phyloP scores from a whole-genome alignment of 2,888 invertebrate species.

The Ceramica pisi region DNA sequence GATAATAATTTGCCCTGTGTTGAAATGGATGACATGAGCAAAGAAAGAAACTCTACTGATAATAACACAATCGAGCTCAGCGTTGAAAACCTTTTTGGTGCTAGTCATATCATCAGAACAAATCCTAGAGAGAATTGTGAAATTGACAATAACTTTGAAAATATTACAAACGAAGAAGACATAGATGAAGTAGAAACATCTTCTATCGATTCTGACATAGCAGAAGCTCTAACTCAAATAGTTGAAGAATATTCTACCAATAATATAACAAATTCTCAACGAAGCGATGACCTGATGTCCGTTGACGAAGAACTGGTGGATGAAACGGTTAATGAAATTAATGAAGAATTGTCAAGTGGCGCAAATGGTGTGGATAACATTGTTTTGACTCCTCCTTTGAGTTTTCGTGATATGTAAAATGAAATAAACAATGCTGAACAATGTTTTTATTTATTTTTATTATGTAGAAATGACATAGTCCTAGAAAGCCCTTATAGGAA shows the following conservation, averaged over 20 bases:
- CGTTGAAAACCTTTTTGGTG: not conserved
- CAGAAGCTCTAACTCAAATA: conserved; percentile 83
- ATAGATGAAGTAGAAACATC: conserved; percentile 44
- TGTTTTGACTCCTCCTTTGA: conserved; percentile 81
- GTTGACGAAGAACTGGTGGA: conserved; percentile 78
- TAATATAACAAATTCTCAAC: conserved; percentile 56
- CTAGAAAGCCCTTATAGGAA: no score
- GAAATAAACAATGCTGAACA: not conserved
- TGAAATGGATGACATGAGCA: conserved; percentile 16
- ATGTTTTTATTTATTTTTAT: not conserved
- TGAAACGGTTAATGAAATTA: conserved; percentile 82
- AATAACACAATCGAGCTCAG: not conserved
- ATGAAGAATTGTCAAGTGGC: conserved; percentile 70
- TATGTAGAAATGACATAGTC: not conserved
- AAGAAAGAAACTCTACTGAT: not conserved
- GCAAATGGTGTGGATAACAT: conserved; percentile 67
- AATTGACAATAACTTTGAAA: not conserved
- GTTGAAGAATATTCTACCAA: conserved; percentile 75
- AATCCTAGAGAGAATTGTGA: conserved; percentile 18
- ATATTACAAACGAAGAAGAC: conserved; percentile 15
- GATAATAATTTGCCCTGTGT: conserved; percentile 13
- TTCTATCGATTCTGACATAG: conserved; percentile 73
- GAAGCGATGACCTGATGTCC: conserved; percentile 68
- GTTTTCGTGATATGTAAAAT: conserved; percentile 74
- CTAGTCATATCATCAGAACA: conserved; percentile 5